Conservation (phyloP, 2,888 invertebrate genomes). For the Acleris holmiana region DNA sequence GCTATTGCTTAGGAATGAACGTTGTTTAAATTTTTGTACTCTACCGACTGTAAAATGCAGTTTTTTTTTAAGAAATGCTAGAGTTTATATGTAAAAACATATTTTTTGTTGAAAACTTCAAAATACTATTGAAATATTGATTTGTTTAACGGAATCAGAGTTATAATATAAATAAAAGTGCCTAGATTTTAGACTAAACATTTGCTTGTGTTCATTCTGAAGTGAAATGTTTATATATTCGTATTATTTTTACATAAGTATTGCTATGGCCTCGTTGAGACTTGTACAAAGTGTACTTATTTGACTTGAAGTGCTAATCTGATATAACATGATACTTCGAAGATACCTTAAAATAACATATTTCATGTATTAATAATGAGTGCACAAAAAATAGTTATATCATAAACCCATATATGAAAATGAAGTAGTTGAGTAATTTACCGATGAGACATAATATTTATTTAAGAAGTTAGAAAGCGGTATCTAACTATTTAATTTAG, state of each 20-base stretch:
- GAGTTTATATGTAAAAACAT: too few relatives aligned
- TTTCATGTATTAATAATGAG: not conserved
- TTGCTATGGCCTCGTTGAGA: constrained; percentile 1
- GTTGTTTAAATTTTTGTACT: too few relatives aligned
- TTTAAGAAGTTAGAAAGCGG: constrained; percentile 7
- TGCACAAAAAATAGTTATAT: not conserved
- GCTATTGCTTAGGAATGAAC: too few relatives aligned
- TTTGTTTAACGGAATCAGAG: not conserved
- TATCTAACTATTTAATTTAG: constrained; percentile 14
- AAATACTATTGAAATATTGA: not conserved
- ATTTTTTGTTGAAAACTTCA: too few relatives aligned
- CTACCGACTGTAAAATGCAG: too few relatives aligned
- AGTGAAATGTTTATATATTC: not conserved
- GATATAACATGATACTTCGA: not conserved
- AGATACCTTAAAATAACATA: too few relatives aligned
- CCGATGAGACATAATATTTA: constrained; percentile 1
- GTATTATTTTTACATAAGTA: not conserved
- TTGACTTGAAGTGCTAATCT: constrained; percentile 8
- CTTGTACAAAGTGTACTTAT: constrained; percentile 1
- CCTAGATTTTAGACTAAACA: not conserved
- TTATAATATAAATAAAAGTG: not conserved
- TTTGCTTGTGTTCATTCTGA: not conserved
- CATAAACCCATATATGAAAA: not conserved
- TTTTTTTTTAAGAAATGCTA: too few relatives aligned
- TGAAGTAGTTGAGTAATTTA: not conserved